Conservation (phyloP, 2,797 vertebrate genomes). For the Ctenosaura bakeri region DNA sequence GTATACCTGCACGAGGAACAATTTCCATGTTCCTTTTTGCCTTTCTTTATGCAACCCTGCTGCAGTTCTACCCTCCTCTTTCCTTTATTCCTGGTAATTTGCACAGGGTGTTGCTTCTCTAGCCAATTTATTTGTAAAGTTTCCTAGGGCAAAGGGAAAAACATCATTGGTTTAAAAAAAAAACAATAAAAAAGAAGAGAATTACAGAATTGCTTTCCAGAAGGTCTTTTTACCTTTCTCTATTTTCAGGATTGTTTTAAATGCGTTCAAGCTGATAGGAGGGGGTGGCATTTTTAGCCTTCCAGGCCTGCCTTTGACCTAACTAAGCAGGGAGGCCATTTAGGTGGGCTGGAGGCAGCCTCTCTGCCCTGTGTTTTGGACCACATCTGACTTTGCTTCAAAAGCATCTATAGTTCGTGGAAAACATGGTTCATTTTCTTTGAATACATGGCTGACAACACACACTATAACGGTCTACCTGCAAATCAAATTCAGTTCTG, state of each 20-base stretch:
- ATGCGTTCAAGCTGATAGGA: constrained; percentile 1
- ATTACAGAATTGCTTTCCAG: constrained; percentile 40
- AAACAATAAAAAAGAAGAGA: constrained; percentile 23
- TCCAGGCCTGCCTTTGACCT: constrained; percentile 34
- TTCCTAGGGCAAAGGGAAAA: constrained; percentile 58
- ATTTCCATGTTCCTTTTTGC: constrained; percentile 48
- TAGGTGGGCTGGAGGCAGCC: background rate
- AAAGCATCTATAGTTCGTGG: background rate
- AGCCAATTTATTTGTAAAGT: constrained; percentile 59
- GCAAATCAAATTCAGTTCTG: no score
- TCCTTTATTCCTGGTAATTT: constrained; percentile 59
- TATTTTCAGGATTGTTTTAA: constrained; percentile 26
- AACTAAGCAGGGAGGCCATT: constrained; percentile 8
- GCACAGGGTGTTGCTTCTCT: constrained; percentile 59
- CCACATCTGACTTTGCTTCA: background rate
- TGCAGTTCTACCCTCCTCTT: constrained; percentile 61
- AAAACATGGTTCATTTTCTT: no score
- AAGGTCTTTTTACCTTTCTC: constrained; percentile 43
- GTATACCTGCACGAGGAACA: constrained; percentile 14
- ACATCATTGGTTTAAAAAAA: constrained; percentile 41
- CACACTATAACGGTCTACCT: no score
- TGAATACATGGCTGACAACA: no score
- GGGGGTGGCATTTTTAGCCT: background rate
- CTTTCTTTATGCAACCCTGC: constrained; percentile 61
- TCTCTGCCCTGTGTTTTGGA: background rate